Evolutionary conservation across 2,113 vertebrate species (phyloP).

Genomic region (Oryzias melastigma): DNA sequence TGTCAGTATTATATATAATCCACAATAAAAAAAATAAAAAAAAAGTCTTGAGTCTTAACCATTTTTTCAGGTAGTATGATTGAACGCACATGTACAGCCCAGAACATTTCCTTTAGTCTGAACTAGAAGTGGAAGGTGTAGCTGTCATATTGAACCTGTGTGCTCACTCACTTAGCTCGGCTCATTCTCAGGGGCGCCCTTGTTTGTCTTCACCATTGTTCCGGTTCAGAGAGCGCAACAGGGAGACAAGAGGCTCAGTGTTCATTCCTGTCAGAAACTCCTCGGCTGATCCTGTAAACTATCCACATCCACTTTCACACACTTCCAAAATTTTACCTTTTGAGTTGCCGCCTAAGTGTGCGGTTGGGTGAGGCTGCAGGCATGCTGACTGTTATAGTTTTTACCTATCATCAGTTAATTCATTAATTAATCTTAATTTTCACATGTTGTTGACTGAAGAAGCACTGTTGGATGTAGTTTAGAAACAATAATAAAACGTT

Average conservation of each 20-base stretch:
- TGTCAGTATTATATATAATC: background rate
- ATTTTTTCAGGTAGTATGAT: slow-evolving; percentile 22
- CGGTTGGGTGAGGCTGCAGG: slow-evolving; percentile 46
- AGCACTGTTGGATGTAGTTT: slow-evolving; percentile 55
- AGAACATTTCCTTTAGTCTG: slow-evolving; percentile 55
- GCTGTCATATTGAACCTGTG: slow-evolving; percentile 75
- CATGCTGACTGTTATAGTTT: slow-evolving; percentile 38
- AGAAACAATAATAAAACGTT: slow-evolving; percentile 67
- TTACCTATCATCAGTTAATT: slow-evolving; percentile 63
- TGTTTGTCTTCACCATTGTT: slow-evolving; percentile 75
- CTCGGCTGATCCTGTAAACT: slow-evolving; percentile 67
- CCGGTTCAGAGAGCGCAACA: slow-evolving; percentile 76
- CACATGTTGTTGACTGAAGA: slow-evolving; percentile 67
- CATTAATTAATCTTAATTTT: slow-evolving; percentile 68
- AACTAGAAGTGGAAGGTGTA: slow-evolving; percentile 58
- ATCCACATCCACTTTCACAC: slow-evolving; percentile 25
- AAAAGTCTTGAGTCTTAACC: slow-evolving; percentile 22
- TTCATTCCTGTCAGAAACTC: slow-evolving; percentile 74
- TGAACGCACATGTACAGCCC: slow-evolving; percentile 26
- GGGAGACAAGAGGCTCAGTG: slow-evolving; percentile 67
- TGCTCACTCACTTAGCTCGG: slow-evolving; percentile 71
- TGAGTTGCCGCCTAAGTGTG: slow-evolving; percentile 32
- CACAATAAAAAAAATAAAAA: slow-evolving; percentile 14
- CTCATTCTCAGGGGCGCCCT: slow-evolving; percentile 67
- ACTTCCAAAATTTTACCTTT: slow-evolving; percentile 27